These are phyloP conservation scores for Pheosia gnoma DNA, from an alignment of 2,888 invertebrate species.

Conservation along the genomic window DNA sequence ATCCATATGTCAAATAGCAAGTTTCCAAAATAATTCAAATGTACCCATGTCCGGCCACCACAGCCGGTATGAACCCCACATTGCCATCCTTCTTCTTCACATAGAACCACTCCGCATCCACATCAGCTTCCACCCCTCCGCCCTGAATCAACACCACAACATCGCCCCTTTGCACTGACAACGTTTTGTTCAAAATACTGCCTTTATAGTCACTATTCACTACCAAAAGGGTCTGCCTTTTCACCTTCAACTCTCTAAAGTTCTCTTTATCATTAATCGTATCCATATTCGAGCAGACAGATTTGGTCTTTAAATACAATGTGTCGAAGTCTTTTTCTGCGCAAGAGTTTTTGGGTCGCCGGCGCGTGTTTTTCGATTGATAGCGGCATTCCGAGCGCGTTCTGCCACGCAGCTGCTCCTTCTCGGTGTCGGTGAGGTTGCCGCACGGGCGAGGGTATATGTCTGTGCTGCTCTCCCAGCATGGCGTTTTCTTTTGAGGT, in stretches of 20 bases:
- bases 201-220: slow-evolving; percentile 87
- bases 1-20: too few relatives aligned
- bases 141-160: slow-evolving; percentile 87
- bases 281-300: slow-evolving; percentile 65
- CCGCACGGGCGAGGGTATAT: slow-evolving; percentile 92
- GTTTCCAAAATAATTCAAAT: slow-evolving; percentile 66
- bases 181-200: slow-evolving; percentile 82
- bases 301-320: slow-evolving; percentile 85
- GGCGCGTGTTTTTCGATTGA: slow-evolving; percentile 59
- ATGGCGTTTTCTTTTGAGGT: slow-evolving; percentile 85
- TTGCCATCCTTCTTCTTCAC: slow-evolving; percentile 87
- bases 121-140: slow-evolving; percentile 70
- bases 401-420: slow-evolving; percentile 85
- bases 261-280: slow-evolving; percentile 54
- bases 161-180: slow-evolving; percentile 88
- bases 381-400: slow-evolving; percentile 88
- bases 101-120: slow-evolving; percentile 90
- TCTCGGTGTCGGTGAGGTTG: slow-evolving; percentile 92
- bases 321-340: slow-evolving; percentile 90
- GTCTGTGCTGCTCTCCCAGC: slow-evolving; percentile 93
- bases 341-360: slow-evolving; percentile 72
- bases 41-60: slow-evolving; percentile 90
- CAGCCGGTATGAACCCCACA: slow-evolving; percentile 91
- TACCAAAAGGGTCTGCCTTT: slow-evolving; percentile 88
- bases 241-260: slow-evolving; percentile 51